These are phyloP conservation scores for Lypha dubia DNA, from an alignment of 2,888 invertebrate genomes.

Conservation along the genomic window DNA sequence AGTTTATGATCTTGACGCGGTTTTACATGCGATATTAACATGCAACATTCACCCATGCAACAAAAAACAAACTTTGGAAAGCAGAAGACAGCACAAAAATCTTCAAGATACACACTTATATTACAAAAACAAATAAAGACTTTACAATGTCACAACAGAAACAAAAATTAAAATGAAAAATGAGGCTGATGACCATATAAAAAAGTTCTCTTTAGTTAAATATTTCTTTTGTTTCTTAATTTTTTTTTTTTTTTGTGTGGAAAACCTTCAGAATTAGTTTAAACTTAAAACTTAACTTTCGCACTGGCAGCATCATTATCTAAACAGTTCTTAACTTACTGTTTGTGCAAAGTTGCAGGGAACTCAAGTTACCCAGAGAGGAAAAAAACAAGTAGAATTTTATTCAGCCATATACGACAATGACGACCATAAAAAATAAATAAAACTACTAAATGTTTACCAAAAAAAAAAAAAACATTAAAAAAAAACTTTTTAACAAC, in stretches of 20 bases:
- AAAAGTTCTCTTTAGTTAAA: slow-evolving; percentile 56
- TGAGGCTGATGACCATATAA: slow-evolving; percentile 66
- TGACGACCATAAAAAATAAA: slow-evolving; percentile 43
- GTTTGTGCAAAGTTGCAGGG: slow-evolving; percentile 25
- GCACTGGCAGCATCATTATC: slow-evolving; percentile 26
- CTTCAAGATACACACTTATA: neutral
- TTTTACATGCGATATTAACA: slow-evolving; percentile 14
- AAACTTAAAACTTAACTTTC: slow-evolving; percentile 11
- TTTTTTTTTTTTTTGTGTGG: slow-evolving; percentile 34
- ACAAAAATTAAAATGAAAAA: slow-evolving; percentile 51
- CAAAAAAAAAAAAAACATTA: slow-evolving; percentile 20
- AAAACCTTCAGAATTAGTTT: slow-evolving; percentile 50
- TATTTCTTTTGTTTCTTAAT: slow-evolving; percentile 25
- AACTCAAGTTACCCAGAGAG: slow-evolving; percentile 1
- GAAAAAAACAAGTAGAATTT: slow-evolving; percentile 40
- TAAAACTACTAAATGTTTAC: slow-evolving; percentile 40
- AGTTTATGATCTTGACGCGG: slow-evolving; percentile 20
- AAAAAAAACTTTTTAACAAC: slow-evolving; percentile 47
- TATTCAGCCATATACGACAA: slow-evolving; percentile 49
- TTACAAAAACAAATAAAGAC: slow-evolving; percentile 66
- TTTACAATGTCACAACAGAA: slow-evolving; percentile 57
- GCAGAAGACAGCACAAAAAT: slow-evolving; percentile 1
- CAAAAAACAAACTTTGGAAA: slow-evolving; percentile 2
- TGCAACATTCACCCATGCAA: slow-evolving; percentile 20
- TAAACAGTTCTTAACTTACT: slow-evolving; percentile 4